Evolutionary conservation across 2,113 vertebrate species (phyloP), one percentile per base, ranked within the genome.

Genomic region (Hymenochirus boettgeri): DNA sequence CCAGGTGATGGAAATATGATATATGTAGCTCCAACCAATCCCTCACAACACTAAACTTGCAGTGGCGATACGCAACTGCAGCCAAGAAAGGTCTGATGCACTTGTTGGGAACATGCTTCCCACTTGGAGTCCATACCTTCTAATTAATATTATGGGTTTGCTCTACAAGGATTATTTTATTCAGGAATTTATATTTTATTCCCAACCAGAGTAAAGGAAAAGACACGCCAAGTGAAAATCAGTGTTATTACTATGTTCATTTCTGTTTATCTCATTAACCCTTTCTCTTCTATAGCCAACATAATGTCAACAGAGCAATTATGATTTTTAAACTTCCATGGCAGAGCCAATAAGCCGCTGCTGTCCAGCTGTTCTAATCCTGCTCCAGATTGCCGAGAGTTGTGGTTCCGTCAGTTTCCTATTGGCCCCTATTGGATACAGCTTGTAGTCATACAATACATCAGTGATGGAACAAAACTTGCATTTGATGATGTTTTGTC

Each of bases 161-260:
- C 10, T 47, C 42, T 42, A 53, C 26, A n/a, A 29, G 33, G 47
- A 65, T 65, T 45, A 65, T 53, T 63, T 54, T 37, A 42, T 54
- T 63, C 54, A 54, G 52, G 51, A 53, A 63, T 63, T 63, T 63
- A 50, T 48, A 48, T n/a, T n/a, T 62, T 53, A 42, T 31, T 63
- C 61, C 52, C 61, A 54, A 63, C 52, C 54, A 50, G 61, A 63
- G 39, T 19, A 54, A 54, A 27, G 61, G 31, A 27, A n/a, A 50
- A 5, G n/a, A 15, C 11, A 42, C 45, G 61, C 61, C 61, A 63
- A 50, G 25, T 29, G 39, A 52, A 52, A 42, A 39, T 42, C 48
- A 25, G 21, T 35, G 33, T n/a, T n/a, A 39, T 26, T 17, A 24
- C 35, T 27, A 63, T 33, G 52, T 54, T 45, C 19, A 21, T 37